These are phyloP conservation scores for Aleiodes sp. DNA, from an alignment of 1,140 invertebrate genomes.

Conservation along the genomic window DNA sequence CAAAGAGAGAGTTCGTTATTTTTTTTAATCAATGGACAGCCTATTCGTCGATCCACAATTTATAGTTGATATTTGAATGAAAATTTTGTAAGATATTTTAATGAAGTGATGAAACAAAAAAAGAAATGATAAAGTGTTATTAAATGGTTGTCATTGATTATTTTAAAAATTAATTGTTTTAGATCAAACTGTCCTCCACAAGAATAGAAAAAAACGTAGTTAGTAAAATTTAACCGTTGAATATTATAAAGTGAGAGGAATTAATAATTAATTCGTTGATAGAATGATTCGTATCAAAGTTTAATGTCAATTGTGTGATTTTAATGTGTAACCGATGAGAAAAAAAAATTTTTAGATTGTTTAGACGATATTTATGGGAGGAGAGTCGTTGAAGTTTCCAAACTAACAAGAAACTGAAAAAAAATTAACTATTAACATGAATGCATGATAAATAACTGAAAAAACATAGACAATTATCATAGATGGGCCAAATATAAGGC, in stretches of 20 bases:
- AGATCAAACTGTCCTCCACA: conserved; percentile 24
- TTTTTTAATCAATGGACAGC: not conserved
- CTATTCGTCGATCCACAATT: conserved; percentile 23
- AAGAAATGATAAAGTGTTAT: conserved; percentile 35
- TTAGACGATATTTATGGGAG: conserved; percentile 13
- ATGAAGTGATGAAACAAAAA: not conserved
- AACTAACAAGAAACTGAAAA: not conserved
- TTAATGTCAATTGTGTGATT: conserved; percentile 32
- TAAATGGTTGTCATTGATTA: conserved; percentile 33
- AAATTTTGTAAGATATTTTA: conserved; percentile 28
- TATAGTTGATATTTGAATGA: conserved; percentile 8
- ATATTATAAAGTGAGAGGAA: not conserved
- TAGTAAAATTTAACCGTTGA: conserved; percentile 19
- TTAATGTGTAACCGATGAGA: conserved; percentile 6
- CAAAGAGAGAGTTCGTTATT: conserved; percentile 2
- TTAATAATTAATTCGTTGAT: conserved; percentile 35
- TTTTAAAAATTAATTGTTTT: conserved; percentile 21
- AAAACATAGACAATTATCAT: conserved; percentile 34
- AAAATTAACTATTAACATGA: conserved; percentile 25
- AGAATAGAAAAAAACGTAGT: conserved; percentile 31
- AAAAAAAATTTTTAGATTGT: conserved; percentile 14
- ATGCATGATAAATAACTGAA: conserved; percentile 33
- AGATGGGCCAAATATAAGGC: conserved; percentile 22
- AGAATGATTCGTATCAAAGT: conserved; percentile 39
- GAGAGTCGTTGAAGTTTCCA: not conserved